phyloP scores from a whole-genome alignment of 2,113 vertebrate genomes.

The Poeciliopsis turrubarensis region DNA sequence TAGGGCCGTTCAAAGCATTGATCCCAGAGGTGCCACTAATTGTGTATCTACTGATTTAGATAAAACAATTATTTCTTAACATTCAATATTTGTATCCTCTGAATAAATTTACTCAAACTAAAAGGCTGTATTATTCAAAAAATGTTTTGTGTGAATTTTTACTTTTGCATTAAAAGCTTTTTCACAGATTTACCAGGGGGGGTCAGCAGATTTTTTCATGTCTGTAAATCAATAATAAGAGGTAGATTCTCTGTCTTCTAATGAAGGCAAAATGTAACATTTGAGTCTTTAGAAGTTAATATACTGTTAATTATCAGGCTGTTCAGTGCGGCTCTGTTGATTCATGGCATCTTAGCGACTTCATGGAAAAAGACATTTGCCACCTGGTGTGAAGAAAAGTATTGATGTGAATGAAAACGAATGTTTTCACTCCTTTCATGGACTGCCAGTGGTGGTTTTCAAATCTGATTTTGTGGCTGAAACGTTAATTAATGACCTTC shows the following conservation, averaged over 20 bases:
- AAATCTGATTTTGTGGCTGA: neutral
- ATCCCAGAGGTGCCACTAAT: too few relatives aligned
- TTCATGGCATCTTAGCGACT: neutral
- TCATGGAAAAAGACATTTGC: neutral
- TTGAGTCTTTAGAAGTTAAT: neutral
- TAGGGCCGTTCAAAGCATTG: too few relatives aligned
- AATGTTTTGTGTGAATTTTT: neutral
- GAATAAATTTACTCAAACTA: neutral
- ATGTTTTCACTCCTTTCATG: slow-evolving; percentile 1
- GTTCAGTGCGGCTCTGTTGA: neutral
- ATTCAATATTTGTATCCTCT: neutral
- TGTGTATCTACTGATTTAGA: too few relatives aligned
- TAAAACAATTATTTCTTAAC: too few relatives aligned
- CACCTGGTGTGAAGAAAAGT: neutral
- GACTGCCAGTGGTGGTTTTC: neutral
- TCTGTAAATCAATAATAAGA: neutral
- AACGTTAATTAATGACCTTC: neutral
- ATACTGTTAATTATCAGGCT: neutral
- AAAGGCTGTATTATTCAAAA: neutral
- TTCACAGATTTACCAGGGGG: too few relatives aligned
- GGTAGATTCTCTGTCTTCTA: too few relatives aligned
- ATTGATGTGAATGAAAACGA: slow-evolving; percentile 5
- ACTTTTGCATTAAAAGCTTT: neutral
- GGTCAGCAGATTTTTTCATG: too few relatives aligned
- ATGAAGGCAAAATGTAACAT: neutral